phyloP scores from a whole-genome alignment of 92 coral and sea anemone species.

The Siderastrea radians region DNA sequence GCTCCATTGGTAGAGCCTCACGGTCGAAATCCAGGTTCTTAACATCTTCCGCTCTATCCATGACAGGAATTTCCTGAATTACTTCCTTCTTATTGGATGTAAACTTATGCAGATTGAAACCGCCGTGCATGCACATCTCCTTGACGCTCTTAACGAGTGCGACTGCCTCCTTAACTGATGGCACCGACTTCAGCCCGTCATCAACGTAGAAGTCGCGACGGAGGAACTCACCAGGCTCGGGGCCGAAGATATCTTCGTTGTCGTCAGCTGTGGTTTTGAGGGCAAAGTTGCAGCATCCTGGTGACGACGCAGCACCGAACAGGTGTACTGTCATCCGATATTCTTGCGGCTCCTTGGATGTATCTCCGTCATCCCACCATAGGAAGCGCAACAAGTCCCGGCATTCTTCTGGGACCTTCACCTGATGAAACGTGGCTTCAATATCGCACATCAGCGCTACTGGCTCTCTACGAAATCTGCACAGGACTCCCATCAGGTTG shows the following conservation, averaged over 20 bases:
- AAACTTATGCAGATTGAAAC: background rate
- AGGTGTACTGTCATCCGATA: conserved; percentile 11
- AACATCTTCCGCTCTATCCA: conserved; percentile 6
- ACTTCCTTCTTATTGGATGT: conserved; percentile 10
- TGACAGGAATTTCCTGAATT: background rate
- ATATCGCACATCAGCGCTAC: conserved; percentile 16
- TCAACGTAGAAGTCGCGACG: conserved; percentile 7
- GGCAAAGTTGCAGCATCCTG: background rate
- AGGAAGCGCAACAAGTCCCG: conserved; percentile 3
- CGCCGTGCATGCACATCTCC: conserved; percentile 12
- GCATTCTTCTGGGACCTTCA: background rate
- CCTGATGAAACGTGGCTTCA: conserved; percentile 8
- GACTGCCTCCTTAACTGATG: background rate
- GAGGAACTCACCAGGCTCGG: conserved; percentile 4
- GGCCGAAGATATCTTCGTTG: background rate
- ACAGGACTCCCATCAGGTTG: conserved; percentile 1
- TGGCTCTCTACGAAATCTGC: conserved; percentile 4
- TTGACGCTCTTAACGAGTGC: background rate
- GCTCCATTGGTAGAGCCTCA: background rate
- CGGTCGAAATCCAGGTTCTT: background rate
- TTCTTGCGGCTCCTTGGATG: background rate
- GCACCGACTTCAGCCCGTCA: conserved; percentile 1
- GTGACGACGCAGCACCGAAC: conserved; percentile 7
- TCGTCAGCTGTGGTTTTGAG: conserved; percentile 9
- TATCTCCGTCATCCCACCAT: conserved; percentile 11